Evolutionary conservation across 2,888 invertebrate species (phyloP).

Genomic region (Limnephilus rhombicus): DNA sequence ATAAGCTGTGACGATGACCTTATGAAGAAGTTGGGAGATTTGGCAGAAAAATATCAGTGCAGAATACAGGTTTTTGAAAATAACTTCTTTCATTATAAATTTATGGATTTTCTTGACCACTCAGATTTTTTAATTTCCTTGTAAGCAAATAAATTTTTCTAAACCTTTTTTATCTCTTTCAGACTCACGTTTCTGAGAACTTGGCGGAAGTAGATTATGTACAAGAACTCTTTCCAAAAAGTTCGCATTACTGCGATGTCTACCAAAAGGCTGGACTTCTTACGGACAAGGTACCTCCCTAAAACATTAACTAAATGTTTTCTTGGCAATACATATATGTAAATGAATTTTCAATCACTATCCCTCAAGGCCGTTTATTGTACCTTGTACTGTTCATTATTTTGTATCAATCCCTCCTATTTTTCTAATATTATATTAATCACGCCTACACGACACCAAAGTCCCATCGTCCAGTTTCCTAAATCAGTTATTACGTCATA

Average conservation of each 20-base stretch:
- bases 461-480: not conserved
- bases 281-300: constrained; percentile 81
- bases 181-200: constrained; percentile 94
- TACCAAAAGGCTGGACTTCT: constrained; percentile 87
- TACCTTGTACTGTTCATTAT: no score
- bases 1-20: constrained; percentile 86
- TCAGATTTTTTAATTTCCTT: not conserved
- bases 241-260: constrained; percentile 83
- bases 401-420: not conserved
- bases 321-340: not conserved
- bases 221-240: constrained; percentile 76
- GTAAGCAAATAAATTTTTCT: not conserved
- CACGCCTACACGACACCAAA: not conserved
- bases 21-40: constrained; percentile 81
- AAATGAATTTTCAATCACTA: not conserved
- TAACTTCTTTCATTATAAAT: not conserved
- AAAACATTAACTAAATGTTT: not conserved
- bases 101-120: not conserved
- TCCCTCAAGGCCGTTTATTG: not conserved
- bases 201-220: constrained; percentile 84
- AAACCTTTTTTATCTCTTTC: constrained; percentile 68
- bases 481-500: not conserved
- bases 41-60: constrained; percentile 83
- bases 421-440: not conserved
- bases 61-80: constrained; percentile 83